Base-by-base conservation (phyloP, 2,888 invertebrate species). In the Metacarcinus magister region DNA sequence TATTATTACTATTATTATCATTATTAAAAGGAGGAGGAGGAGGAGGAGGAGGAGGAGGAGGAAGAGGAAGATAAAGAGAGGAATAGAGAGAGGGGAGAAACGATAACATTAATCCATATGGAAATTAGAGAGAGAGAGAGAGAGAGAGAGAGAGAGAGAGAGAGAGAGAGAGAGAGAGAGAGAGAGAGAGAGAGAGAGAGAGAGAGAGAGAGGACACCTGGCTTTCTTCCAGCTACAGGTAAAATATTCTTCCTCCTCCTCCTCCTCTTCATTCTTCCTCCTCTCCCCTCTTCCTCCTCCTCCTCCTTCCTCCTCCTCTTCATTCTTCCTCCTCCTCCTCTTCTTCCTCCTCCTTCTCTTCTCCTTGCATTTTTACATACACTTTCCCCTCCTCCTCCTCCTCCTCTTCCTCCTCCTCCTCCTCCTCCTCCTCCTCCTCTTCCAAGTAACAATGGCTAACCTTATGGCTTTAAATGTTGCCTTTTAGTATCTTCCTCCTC, bases 161-260 rank as follows among this genome's bases (percentile, higher is more conserved):
- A 92, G 92, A 92, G 92, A 92, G 92, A 92, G 48, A 48, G 48
- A 48, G 48, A 48, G 48, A 48, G 48, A 48, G 48, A 48, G 48
- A 48, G 48, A 92, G 48, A 92, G 92, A 92, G 92, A 92, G 92
- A 92, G 92, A 92, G 92, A 92, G 92, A 92, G 92, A 92, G 92
- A 28, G 93, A 28, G 54, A n/a, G n/a, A n/a, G n/a, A n/a, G 48
- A 32, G 48, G 93, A 93, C n/a, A 48, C 44, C 48, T 91, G 91
- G 44, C 44, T 19, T 23, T 19, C n/a, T 91, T 91, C 43, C 91
- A 91, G 91, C 4, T 91, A n/a, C 46, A 43, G 19, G 32, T 43
- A 44, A 91, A 19, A n/a, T 32, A 16, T 32, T 67, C 4, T 23
- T 43, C 39, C 44, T n/a, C 54, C 39, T 13, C 23, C 39, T 54